Evolutionary conservation across 2,797 vertebrate species (phyloP), one percentile per base, ranked within the genome.

Genomic region (Alosa sapidissima): DNA sequence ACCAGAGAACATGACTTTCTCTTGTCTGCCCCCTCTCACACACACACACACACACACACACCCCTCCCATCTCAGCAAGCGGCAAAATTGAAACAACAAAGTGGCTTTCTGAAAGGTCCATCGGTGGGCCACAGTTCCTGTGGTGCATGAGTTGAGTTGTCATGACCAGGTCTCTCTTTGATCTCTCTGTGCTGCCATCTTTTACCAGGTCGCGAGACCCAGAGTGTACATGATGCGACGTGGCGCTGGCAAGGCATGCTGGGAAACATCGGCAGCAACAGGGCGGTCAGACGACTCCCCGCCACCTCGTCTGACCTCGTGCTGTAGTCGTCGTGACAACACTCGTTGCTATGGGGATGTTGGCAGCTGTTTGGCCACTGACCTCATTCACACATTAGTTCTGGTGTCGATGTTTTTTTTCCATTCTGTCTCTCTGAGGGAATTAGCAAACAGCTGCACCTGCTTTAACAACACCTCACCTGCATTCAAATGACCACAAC

Each of bases 361-460:
- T 89, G 92, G 93, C 94, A 95, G 95, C 94, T 95, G 94, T 93
- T 87, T 81, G 83, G 91, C 89, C 91, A 93, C 92, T 85, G 82
- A 90, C 90, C 89, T 88, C 89, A 83, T 86, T 89, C 85, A 86
- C 85, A 86, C 89, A 93, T 95, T 95, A 89, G 93, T 95, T 94
- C 93, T 92, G 93, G 16, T 47, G 36, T 47, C 16, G 41, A 47
- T 45, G 72, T 14, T 78, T 9, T 19, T 45, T 47, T 78, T 7
- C 2, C 41, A 55, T 55, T 78, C 72, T 21, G 72, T 47, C 72
- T 47, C 41, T 45, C 19, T 19, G 28, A 8, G 72, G 14, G 16
- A 45, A 47, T 47, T 47, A 78, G 3, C 33, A 78, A 78, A 78
- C 72, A 78, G 72, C 72, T 78, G 72, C 72, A 78, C 72, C 72